These are phyloP conservation scores for Cynaeus angustus DNA, from an alignment of 2,888 invertebrate genomes.

Conservation along the genomic window DNA sequence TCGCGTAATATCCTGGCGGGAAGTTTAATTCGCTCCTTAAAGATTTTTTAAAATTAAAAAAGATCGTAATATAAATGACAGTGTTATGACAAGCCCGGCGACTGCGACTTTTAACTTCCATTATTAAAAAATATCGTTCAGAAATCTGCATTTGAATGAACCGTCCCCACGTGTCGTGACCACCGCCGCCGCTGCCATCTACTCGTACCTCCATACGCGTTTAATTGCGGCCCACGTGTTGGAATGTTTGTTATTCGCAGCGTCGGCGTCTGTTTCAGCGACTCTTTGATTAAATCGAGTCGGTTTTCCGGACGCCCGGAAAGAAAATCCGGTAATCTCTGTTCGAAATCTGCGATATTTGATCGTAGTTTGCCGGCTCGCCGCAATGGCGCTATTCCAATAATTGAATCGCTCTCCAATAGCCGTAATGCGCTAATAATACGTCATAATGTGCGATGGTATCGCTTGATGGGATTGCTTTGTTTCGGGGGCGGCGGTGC, in stretches of 20 bases:
- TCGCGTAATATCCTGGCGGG: constrained; percentile 68
- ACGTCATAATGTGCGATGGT: constrained; percentile 73
- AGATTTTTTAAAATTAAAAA: constrained; percentile 69
- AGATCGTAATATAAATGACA: constrained; percentile 69
- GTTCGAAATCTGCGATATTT: constrained; percentile 65
- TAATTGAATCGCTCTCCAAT: constrained; percentile 74
- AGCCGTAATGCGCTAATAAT: constrained; percentile 74
- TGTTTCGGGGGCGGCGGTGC: constrained; percentile 65
- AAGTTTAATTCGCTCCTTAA: constrained; percentile 68
- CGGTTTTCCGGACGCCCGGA: constrained; percentile 53
- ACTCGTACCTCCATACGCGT: constrained; percentile 10
- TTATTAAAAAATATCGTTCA: constrained; percentile 68
- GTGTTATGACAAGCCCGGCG: constrained; percentile 66
- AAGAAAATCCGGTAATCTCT: constrained; percentile 60
- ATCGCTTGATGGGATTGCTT: constrained; percentile 73
- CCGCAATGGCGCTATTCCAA: constrained; percentile 72
- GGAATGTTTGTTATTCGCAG: constrained; percentile 51
- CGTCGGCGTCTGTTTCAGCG: constrained; percentile 51
- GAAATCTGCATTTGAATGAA: constrained; percentile 67
- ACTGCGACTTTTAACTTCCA: constrained; percentile 66
- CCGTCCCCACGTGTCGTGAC: constrained; percentile 23
- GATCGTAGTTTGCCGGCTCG: constrained; percentile 68
- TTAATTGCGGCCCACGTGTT: constrained; percentile 44
- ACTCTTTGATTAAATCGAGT: constrained; percentile 57
- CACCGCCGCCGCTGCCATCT: no score